Base-by-base conservation (phyloP, 2,113 vertebrate species). In the Candoia aspera region DNA sequence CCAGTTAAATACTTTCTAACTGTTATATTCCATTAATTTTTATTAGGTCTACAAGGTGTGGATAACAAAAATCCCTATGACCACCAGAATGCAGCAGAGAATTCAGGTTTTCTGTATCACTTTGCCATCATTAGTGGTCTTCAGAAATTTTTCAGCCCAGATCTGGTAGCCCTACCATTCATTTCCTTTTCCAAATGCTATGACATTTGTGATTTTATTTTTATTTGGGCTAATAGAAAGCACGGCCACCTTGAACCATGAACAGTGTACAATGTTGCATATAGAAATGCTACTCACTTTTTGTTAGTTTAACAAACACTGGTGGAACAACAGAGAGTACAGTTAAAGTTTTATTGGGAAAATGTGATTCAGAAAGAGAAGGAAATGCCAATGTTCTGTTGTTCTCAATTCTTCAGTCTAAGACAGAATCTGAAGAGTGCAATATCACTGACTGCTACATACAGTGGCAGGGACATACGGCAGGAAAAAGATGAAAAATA, bases 271-370 rank as follows among this genome's bases (percentile, higher is more conserved):
- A 95, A 89, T 49, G 13, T 37, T 93, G 58, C 58, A 58, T 37
- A 42, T 90, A 58, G 55, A 90, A 53, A 57, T 0, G 1, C n/a
- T 33, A 9, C 23, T 87, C 53, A 24, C 55, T 92, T 87, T 24
- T 91, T 92, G 59, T 24, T 83, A 62, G 91, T 84, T 86, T 93
- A 92, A 86, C 26, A 91, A 90, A 95, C 21, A 19, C 21, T 90
- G 42, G 54, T 23, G 42, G 49, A 92, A 11, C 24, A 94, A 37
- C 33, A 93, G 91, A 92, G 33, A 92, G 10, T n/a, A 8, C 3
- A 89, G 29, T 85, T 92, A 90, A 54, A 68, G 90, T 91, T 84
- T 73, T 33, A 19, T 79, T 90, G 19, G 83, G 26, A 83, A 26
- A 91, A 84, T 87, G 58, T 46, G 53, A 53, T 42, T 92, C 15